phyloP scores from a whole-genome alignment of 2,797 vertebrate genomes.

The Epinephelus awoara region DNA sequence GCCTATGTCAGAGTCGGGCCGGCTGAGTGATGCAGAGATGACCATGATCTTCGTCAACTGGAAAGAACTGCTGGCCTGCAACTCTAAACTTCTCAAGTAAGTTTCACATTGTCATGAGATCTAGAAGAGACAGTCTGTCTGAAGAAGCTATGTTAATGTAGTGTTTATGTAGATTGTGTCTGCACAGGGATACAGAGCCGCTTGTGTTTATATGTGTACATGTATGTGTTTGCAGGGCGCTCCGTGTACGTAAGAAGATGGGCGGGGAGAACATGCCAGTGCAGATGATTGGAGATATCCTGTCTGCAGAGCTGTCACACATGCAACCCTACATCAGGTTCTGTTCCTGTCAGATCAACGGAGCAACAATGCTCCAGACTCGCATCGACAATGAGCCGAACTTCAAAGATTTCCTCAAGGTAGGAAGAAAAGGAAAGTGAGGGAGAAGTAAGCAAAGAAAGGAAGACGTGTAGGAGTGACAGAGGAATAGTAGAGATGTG shows the following conservation, averaged over 20 bases:
- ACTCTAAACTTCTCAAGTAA: conserved; percentile 95
- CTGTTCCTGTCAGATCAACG: conserved; percentile 97
- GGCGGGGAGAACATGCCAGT: conserved; percentile 95
- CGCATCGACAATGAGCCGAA: conserved; percentile 92
- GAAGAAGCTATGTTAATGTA: background rate
- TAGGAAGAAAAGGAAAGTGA: conserved; percentile 61
- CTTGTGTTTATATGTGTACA: background rate
- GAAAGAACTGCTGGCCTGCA: conserved; percentile 95
- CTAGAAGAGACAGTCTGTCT: background rate
- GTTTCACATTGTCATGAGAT: conserved; percentile 48
- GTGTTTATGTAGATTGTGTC: background rate
- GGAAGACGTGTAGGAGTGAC: background rate
- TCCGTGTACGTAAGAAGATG: conserved; percentile 92
- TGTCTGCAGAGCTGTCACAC: conserved; percentile 92
- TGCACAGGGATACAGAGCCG: background rate
- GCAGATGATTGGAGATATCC: conserved; percentile 93
- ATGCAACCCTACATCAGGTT: conserved; percentile 98
- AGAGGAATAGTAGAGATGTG: background rate
- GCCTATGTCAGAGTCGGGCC: conserved; percentile 92
- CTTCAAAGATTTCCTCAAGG: conserved; percentile 97
- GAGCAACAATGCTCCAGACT: conserved; percentile 90
- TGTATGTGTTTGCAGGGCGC: conserved; percentile 81
- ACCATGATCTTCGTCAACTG: conserved; percentile 96
- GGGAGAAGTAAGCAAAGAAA: background rate
- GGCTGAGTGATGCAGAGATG: conserved; percentile 91